phyloP scores from a whole-genome alignment of 2,797 vertebrate genomes.

The Melanotaenia parkinsoni region DNA sequence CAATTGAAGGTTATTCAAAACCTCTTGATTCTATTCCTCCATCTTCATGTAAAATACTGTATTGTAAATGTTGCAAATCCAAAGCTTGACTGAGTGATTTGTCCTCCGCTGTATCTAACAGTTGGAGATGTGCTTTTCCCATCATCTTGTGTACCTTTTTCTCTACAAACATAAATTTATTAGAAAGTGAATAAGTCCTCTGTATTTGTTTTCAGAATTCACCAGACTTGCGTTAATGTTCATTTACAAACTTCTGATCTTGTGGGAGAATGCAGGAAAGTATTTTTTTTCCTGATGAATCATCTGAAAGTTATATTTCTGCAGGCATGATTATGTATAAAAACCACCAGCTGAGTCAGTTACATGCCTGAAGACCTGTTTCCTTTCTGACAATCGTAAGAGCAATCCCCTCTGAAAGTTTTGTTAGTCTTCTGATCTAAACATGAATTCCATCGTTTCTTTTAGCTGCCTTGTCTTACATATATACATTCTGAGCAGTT shows the following conservation, averaged over 20 bases:
- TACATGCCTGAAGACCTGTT: background rate
- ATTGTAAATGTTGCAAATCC: background rate
- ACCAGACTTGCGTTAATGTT: background rate
- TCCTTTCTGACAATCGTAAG: background rate
- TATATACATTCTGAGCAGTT: too few species aligned
- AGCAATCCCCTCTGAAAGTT: too few species aligned
- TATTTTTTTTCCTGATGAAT: background rate
- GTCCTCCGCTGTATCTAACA: background rate
- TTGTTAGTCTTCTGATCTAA: too few species aligned
- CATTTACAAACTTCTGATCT: background rate
- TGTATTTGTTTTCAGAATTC: background rate
- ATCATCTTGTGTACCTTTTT: background rate
- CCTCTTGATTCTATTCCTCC: background rate
- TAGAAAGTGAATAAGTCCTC: background rate
- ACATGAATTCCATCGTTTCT: too few species aligned
- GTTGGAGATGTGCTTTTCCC: background rate
- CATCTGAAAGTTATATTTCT: background rate
- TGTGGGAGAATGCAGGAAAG: background rate
- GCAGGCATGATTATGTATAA: too few species aligned
- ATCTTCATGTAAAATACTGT: background rate
- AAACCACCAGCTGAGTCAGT: background rate
- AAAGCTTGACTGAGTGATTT: background rate
- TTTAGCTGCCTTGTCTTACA: too few species aligned
- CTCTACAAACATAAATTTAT: background rate
- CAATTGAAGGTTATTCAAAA: too few species aligned